These are phyloP conservation scores for Scortum barcoo DNA, from an alignment of 2,113 vertebrate genomes.

Conservation along the genomic window DNA sequence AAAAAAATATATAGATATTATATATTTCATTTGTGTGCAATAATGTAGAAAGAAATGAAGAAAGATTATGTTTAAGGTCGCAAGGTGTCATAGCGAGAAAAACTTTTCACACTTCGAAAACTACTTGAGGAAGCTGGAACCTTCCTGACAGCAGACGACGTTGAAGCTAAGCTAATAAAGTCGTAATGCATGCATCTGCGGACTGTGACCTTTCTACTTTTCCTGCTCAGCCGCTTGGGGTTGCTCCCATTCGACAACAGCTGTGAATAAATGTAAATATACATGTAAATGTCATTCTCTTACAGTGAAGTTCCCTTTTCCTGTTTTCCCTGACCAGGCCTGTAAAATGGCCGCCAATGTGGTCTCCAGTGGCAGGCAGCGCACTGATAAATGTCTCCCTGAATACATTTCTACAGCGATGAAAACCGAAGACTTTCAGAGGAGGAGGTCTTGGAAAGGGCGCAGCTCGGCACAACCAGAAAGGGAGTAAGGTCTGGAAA, in stretches of 20 bases:
- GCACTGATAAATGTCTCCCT: conserved; percentile 73
- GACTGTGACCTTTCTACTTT: conserved; percentile 71
- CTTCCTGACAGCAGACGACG: neutral
- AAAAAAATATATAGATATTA: too few species aligned
- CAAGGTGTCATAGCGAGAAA: neutral
- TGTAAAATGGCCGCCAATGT: conserved; percentile 62
- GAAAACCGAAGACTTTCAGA: conserved; percentile 62
- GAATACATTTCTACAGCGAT: conserved; percentile 72
- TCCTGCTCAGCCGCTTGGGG: conserved; percentile 47
- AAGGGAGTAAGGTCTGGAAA: conserved; percentile 48
- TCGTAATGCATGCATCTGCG: conserved; percentile 40
- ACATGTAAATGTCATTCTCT: conserved; percentile 80
- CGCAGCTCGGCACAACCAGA: conserved; percentile 31
- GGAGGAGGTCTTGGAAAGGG: conserved; percentile 58
- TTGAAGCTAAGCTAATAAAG: conserved; percentile 57
- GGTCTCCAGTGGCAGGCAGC: conserved; percentile 58
- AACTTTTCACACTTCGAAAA: neutral
- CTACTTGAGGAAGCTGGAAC: neutral
- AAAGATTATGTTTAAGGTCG: neutral
- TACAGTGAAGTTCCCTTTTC: conserved; percentile 52
- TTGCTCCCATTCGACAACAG: conserved; percentile 66
- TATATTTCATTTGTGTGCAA: neutral
- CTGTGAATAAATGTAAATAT: conserved; percentile 82
- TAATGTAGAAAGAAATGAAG: neutral
- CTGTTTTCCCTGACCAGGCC: conserved; percentile 61